phyloP scores from a whole-genome alignment of 2,797 vertebrate genomes.

The Xenops minutus region DNA sequence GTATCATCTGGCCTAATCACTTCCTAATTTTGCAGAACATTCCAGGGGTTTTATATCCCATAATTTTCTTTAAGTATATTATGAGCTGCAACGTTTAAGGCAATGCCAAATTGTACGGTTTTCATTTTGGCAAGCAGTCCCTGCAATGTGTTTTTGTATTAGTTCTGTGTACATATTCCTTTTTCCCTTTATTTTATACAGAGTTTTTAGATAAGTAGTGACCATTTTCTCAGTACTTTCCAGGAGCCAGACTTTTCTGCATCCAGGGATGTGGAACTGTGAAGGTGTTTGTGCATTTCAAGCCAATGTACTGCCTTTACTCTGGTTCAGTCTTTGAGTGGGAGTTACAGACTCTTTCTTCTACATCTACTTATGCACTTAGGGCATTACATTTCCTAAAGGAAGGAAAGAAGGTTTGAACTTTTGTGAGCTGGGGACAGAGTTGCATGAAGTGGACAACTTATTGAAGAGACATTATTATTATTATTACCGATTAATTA shows the following conservation, averaged over 20 bases:
- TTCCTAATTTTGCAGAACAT: conserved; percentile 46
- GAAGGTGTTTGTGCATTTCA: not conserved
- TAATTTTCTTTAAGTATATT: conserved; percentile 46
- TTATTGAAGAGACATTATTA: not conserved
- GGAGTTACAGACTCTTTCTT: not conserved
- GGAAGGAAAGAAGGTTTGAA: not conserved
- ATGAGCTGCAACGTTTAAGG: not conserved
- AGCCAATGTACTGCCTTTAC: accelerated
- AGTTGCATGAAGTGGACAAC: accelerated
- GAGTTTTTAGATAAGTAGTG: not conserved
- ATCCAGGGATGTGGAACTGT: not conserved
- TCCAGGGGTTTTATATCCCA: conserved; percentile 41
- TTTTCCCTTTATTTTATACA: not conserved
- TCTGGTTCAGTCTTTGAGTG: accelerated
- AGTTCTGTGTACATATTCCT: not conserved
- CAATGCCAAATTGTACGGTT: not conserved
- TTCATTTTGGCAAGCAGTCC: not conserved
- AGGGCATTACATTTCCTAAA: accelerated
- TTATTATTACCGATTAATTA: not conserved
- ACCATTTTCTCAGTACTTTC: not conserved
- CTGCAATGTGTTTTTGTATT: not conserved
- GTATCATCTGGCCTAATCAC: conserved; percentile 46
- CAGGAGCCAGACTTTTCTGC: not conserved
- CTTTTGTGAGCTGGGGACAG: not conserved
- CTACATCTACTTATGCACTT: accelerated